phyloP scores from a whole-genome alignment of 2,888 invertebrate genomes.

The Polyommatus icarus region DNA sequence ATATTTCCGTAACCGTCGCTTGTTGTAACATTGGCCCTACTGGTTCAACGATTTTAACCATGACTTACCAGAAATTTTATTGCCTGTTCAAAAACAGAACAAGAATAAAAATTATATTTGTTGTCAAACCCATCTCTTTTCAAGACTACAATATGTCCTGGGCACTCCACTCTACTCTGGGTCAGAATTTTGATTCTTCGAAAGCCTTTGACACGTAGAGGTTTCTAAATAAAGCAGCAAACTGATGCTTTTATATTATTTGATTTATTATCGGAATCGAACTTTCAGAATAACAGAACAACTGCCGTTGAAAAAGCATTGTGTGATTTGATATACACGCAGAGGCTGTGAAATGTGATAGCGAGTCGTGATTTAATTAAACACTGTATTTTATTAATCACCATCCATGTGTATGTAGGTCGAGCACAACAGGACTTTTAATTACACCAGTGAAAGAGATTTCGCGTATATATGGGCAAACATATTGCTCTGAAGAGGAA shows the following conservation, averaged over 20 bases:
- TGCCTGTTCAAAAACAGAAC: not conserved
- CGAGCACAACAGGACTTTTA: slow-evolving; percentile 12
- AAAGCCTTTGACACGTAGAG: not conserved
- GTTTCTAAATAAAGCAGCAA: not conserved
- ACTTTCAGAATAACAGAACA: not conserved
- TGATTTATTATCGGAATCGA: not conserved
- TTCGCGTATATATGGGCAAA: not conserved
- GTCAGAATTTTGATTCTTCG: not conserved
- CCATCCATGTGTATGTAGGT: not conserved
- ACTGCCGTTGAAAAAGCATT: not conserved
- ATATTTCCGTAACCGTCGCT: slow-evolving; percentile 3
- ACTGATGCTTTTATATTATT: not conserved
- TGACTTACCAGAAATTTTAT: not conserved
- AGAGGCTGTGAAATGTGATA: slow-evolving; percentile 6
- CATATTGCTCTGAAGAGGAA: not conserved
- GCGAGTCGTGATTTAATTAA: slow-evolving; percentile 24
- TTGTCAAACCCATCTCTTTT: not conserved
- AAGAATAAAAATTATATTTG: not conserved
- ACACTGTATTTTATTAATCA: slow-evolving; percentile 25
- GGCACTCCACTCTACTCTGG: not conserved
- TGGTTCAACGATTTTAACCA: slow-evolving; percentile 8
- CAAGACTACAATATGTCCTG: not conserved
- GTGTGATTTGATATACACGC: slow-evolving; percentile 3
- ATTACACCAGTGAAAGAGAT: not conserved
- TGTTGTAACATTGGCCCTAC: not conserved